These are phyloP conservation scores for Drosophila seguyi DNA, from an alignment of 1,140 invertebrate species.

Conservation along the genomic window DNA sequence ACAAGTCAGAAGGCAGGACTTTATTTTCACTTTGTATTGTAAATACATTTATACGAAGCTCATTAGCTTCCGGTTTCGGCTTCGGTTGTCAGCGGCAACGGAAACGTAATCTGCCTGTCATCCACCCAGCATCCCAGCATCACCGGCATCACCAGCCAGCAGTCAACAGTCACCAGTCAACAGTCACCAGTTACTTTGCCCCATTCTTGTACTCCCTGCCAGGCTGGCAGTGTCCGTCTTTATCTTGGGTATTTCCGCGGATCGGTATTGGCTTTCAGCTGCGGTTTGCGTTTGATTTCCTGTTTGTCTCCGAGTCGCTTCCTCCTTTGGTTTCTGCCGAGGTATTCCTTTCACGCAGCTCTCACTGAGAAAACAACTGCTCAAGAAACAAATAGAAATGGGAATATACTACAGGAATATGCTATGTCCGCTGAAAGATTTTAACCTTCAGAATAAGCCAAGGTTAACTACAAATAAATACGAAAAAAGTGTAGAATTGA, in stretches of 20 bases:
- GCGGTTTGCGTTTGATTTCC: slow-evolving; percentile 76
- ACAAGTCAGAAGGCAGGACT: slow-evolving; percentile 31
- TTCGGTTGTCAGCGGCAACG: slow-evolving; percentile 73
- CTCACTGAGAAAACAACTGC: slow-evolving; percentile 4
- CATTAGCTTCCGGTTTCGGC: slow-evolving; percentile 73
- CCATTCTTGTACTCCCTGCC: slow-evolving; percentile 8
- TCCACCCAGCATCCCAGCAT: slow-evolving; percentile 46
- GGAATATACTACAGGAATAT: not conserved
- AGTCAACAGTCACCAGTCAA: slow-evolving; percentile 30
- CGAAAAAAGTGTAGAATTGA: too few relatives aligned
- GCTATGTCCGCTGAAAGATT: not conserved
- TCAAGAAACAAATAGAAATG: not conserved
- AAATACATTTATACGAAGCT: slow-evolving; percentile 80
- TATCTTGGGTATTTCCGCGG: slow-evolving; percentile 75
- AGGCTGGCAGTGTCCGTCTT: slow-evolving; percentile 30
- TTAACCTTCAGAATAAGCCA: not conserved
- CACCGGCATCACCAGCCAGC: slow-evolving; percentile 27
- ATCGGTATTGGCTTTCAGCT: slow-evolving; percentile 61
- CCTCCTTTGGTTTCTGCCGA: slow-evolving; percentile 13
- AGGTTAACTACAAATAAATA: not conserved
- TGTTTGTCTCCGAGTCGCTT: slow-evolving; percentile 68
- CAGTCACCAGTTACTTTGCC: slow-evolving; percentile 42
- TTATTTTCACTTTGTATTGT: slow-evolving; percentile 67
- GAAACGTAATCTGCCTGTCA: slow-evolving; percentile 82
- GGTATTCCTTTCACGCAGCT: slow-evolving; percentile 35